Percentiles rank a stretch among this genome's conserved stretches.
These are phyloP conservation scores for Branchinecta sandiegonensis DNA, from an alignment of 2,888 invertebrate genomes.

Conservation along the genomic window DNA sequence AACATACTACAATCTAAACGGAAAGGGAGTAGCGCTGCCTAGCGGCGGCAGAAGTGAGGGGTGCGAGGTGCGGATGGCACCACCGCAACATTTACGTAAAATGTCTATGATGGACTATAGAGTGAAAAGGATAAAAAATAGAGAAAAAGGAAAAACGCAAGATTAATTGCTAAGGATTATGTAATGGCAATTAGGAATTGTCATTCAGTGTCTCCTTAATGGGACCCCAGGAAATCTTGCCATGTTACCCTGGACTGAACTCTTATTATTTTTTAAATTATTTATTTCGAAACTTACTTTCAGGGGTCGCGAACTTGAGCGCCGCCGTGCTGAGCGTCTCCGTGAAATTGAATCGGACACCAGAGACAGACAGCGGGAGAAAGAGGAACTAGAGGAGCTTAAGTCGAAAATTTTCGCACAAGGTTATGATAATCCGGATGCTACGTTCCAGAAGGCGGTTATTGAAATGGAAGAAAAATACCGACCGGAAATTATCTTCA, in stretches of 20 bases:
- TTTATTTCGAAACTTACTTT: constrained; percentile 22
- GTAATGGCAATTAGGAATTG: no score
- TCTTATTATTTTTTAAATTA: not conserved
- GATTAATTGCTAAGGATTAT: no score
- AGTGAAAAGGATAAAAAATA: no score
- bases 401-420: constrained; percentile 49
- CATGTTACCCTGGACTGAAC: constrained; percentile 32
- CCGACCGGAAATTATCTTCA: constrained; percentile 62
- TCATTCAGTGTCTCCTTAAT: no score
- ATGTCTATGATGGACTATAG: no score
- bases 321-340: constrained; percentile 78
- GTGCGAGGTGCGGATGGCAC: no score
- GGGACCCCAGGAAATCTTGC: no score
- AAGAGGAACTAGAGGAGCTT: constrained; percentile 71
- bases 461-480: constrained; percentile 65
- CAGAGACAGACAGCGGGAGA: constrained; percentile 75
- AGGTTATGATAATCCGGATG: constrained; percentile 39
- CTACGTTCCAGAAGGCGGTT: constrained; percentile 33
- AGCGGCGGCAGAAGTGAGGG: no score
- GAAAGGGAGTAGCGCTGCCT: no score
- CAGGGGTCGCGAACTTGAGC: constrained; percentile 70
- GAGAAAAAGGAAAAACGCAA: no score
- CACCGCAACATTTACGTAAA: no score
- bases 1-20: no score
- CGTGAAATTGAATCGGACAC: constrained; percentile 84